Evolutionary conservation across 2,113 vertebrate genomes (phyloP), one percentile per base, ranked within the genome.

Genomic region (Accipiter cooperii): DNA sequence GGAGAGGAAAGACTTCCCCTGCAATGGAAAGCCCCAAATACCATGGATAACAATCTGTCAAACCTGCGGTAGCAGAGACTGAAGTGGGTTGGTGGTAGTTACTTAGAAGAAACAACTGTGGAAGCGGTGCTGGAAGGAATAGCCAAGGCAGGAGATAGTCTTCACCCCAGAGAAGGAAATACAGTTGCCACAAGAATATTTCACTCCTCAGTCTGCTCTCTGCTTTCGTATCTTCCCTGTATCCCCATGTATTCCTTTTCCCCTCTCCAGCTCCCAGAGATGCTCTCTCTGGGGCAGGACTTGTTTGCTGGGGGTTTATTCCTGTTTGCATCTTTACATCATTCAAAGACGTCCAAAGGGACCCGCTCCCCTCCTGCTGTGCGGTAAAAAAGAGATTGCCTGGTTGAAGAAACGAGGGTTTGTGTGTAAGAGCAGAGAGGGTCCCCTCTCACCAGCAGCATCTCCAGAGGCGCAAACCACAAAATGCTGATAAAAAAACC

Each of bases 351-450:
- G 13, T 57, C 61, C 34, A 40, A 6, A 52, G n/a, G 38, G 74
- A 17, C 25, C 28, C 0, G 3, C 22, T 17, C 14, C 31, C n/a
- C 15, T 42, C 2, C 0, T 4, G 33, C 79, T 71, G 42, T n/a
- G 75, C 10, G 34, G 11, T 3, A 22, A 46, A 51, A 57, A 29
- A 28, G 31, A 73, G 49, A 22, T 63, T n/a, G 61, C 64, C 47
- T 2, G 2, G 28, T 28, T 64, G 46, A 57, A 81, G 61, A 16
- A 75, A 16, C 0, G 2, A 49, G n/a, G 20, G n/a, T 40, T 28
- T 77, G 47, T 12, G 25, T 17, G 28, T 18, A 24, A 42, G 55
- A 33, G 44, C 78, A 84, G 77, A 17, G n/a, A 60, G 21, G 8
- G 19, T 11, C 6, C 33, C 34, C 18, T 74, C 25, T 40, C 54